phyloP scores from a whole-genome alignment of 2,797 vertebrate genomes.

The Mico argentatus region DNA sequence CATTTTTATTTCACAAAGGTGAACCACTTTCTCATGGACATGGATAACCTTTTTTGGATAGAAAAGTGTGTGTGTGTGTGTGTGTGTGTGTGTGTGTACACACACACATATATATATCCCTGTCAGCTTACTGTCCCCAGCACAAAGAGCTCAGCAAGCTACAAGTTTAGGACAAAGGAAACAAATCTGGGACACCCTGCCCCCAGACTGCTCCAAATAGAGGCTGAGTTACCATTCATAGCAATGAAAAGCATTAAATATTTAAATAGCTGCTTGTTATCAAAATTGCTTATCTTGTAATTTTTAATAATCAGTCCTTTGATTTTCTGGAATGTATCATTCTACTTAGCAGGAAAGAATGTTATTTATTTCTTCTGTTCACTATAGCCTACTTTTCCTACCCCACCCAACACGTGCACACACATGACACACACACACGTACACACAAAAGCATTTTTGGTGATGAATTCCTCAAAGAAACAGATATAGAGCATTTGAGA shows the following conservation, averaged over 20 bases:
- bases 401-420: not conserved
- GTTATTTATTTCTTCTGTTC: slow-evolving; percentile 24
- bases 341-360: slow-evolving; percentile 63
- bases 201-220: slow-evolving; percentile 44
- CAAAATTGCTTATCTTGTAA: slow-evolving; percentile 82
- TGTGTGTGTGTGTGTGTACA: not conserved
- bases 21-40: not conserved
- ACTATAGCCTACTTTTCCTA: not conserved
- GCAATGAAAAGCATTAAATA: slow-evolving; percentile 77
- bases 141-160: slow-evolving; percentile 70
- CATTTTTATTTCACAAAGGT: slow-evolving; percentile 45
- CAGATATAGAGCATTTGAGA: not conserved
- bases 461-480: not conserved
- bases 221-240: slow-evolving; percentile 68
- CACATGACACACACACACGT: not conserved
- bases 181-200: slow-evolving; percentile 81
- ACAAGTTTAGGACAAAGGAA: slow-evolving; percentile 81
- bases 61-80: not conserved
- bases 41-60: slow-evolving; percentile 48
- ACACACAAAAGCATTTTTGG: not conserved
- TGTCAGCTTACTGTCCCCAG: slow-evolving; percentile 61
- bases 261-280: slow-evolving; percentile 79
- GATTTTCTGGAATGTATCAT: slow-evolving; percentile 69
- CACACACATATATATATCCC: not conserved
- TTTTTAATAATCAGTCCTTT: slow-evolving; percentile 80